These are phyloP conservation scores for Eretmocerus hayati DNA, from an alignment of 2,888 invertebrate genomes.

Conservation along the genomic window DNA sequence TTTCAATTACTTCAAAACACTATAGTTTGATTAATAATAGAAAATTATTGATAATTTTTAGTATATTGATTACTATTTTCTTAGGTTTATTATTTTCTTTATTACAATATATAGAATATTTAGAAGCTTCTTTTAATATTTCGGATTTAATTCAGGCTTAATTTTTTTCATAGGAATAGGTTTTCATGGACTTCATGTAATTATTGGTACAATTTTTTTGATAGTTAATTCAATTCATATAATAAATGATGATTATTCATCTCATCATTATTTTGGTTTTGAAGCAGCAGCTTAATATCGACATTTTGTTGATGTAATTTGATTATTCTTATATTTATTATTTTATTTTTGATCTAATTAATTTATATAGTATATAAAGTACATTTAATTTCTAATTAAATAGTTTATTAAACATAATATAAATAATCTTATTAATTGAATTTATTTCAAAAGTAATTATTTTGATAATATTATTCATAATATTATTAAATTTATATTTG, in stretches of 20 bases:
- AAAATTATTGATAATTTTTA: too few relatives aligned
- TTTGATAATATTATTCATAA: constrained; percentile 46
- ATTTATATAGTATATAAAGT: constrained; percentile 7
- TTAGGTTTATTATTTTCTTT: too few relatives aligned
- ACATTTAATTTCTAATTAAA: constrained; percentile 2
- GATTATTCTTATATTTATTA: constrained; percentile 56
- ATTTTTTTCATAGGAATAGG: constrained; percentile 69
- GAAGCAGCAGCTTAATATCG: constrained; percentile 63
- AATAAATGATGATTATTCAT: too few relatives aligned
- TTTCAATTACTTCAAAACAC: too few relatives aligned
- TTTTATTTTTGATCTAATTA: constrained; percentile 60
- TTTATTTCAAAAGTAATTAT: constrained; percentile 32
- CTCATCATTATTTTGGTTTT: too few relatives aligned
- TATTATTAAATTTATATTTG: constrained; percentile 49
- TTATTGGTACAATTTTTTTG: too few relatives aligned
- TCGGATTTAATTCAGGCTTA: constrained; percentile 60
- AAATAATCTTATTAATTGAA: constrained; percentile 41
- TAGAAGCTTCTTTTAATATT: constrained; percentile 55
- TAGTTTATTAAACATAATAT: constrained; percentile 9
- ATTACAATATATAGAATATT: too few relatives aligned
- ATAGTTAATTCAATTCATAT: too few relatives aligned
- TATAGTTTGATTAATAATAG: too few relatives aligned
- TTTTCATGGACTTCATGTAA: too few relatives aligned
- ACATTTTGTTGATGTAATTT: too few relatives aligned
- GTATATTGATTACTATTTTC: too few relatives aligned